These are phyloP conservation scores for Percina caprodes DNA, from an alignment of 2,113 vertebrate species.

Conservation along the genomic window DNA sequence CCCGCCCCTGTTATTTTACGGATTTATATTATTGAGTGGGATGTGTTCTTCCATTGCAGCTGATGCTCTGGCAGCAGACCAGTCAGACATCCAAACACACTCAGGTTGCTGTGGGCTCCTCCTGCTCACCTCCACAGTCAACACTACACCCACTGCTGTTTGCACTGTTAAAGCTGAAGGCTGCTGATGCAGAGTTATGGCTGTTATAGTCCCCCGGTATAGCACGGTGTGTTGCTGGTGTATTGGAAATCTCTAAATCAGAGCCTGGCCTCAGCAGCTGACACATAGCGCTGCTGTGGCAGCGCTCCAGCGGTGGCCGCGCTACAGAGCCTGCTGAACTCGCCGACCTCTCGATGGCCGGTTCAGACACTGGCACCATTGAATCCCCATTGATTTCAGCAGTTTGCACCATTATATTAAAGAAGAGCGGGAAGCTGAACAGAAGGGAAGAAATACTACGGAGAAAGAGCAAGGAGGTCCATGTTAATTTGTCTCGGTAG, in stretches of 20 bases:
- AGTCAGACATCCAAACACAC: not conserved
- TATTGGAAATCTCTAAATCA: conserved; percentile 62
- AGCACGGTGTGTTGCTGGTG: conserved; percentile 21
- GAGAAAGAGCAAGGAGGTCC: not conserved
- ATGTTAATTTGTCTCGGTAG: conserved; percentile 17
- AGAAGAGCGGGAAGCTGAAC: not conserved
- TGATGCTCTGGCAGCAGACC: not conserved
- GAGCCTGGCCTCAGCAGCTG: conserved; percentile 30
- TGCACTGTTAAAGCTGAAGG: not conserved
- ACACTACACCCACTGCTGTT: not conserved
- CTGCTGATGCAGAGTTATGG: conserved; percentile 50
- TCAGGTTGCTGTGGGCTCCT: not conserved
- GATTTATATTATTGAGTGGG: not conserved
- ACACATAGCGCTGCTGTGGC: no score
- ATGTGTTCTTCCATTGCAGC: not conserved
- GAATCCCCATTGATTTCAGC: conserved; percentile 48
- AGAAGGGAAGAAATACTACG: conserved; percentile 5
- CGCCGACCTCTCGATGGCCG: conserved; percentile 13
- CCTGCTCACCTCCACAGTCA: not conserved
- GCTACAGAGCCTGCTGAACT: conserved; percentile 29
- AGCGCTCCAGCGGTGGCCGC: conserved; percentile 8
- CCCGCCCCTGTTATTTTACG: no score
- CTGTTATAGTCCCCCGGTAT: conserved; percentile 5
- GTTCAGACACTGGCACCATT: conserved; percentile 39
- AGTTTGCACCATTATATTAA: conserved; percentile 25